phyloP scores from a whole-genome alignment of 2,113 vertebrate genomes.

The Proterorhinus semilunaris region DNA sequence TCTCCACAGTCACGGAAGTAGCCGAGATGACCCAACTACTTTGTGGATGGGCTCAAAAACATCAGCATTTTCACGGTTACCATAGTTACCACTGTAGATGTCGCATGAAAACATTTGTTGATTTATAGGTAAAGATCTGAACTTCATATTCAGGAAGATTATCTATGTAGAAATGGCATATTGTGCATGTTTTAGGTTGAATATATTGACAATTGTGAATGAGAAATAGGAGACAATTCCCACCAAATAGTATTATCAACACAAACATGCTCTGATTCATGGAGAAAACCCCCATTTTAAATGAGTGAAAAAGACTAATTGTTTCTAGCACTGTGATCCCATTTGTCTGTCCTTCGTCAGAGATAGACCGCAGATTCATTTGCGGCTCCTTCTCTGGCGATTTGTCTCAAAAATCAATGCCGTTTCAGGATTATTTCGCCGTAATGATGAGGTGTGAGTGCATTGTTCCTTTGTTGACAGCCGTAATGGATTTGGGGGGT shows the following conservation, averaged over 20 bases:
- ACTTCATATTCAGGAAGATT: no score
- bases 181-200: no score
- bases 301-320: not conserved
- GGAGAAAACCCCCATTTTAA: slow-evolving; percentile 1
- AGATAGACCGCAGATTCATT: not conserved
- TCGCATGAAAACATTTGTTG: no score
- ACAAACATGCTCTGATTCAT: slow-evolving; percentile 2
- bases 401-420: not conserved
- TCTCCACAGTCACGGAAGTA: no score
- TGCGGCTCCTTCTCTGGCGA: slow-evolving; percentile 1
- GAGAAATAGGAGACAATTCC: no score
- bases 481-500: not conserved
- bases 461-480: slow-evolving; percentile 5
- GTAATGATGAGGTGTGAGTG: not conserved
- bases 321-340: not conserved
- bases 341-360: slow-evolving; percentile 2
- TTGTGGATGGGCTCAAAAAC: no score
- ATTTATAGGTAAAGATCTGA: no score
- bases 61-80: no score
- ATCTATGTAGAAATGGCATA: no score
- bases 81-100: no score
- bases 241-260: not conserved
- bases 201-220: no score
- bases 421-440: not conserved
- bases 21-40: no score